phyloP scores from a whole-genome alignment of 2,113 vertebrate species.

The Patagioenas fasciata region DNA sequence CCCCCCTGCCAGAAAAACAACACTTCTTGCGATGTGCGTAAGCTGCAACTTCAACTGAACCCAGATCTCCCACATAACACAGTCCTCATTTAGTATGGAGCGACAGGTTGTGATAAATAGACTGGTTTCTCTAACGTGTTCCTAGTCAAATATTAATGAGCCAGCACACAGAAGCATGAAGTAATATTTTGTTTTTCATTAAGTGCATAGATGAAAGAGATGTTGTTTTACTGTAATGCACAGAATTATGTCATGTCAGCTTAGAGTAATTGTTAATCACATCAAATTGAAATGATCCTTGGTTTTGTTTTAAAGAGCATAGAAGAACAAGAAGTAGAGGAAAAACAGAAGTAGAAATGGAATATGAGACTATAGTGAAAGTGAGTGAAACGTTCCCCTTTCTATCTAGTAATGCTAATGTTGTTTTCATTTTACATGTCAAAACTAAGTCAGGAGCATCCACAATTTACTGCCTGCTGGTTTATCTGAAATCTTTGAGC shows the following conservation, averaged over 20 bases:
- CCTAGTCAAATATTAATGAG: conserved; percentile 36
- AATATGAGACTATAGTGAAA: conserved; percentile 77
- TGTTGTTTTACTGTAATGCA: conserved; percentile 63
- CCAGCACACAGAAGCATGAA: conserved; percentile 30
- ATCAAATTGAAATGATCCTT: conserved; percentile 73
- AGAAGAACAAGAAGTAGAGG: conserved; percentile 79
- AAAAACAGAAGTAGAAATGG: conserved; percentile 78
- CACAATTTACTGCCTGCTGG: conserved; percentile 43
- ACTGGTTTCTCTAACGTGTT: neutral
- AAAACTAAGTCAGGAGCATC: conserved; percentile 44
- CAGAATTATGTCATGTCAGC: conserved; percentile 68
- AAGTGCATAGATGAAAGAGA: conserved; percentile 49
- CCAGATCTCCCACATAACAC: neutral
- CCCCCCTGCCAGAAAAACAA: neutral
- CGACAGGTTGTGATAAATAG: conserved; percentile 23
- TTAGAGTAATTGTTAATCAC: conserved; percentile 63
- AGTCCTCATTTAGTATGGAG: neutral
- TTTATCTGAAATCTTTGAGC: conserved; percentile 38
- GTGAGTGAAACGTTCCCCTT: conserved; percentile 76
- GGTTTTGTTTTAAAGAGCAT: conserved; percentile 78
- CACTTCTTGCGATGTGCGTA: neutral
- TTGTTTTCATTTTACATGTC: conserved; percentile 69
- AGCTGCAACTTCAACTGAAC: neutral
- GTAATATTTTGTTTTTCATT: conserved; percentile 49
- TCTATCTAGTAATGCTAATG: conserved; percentile 71